Evolutionary conservation across 2,113 vertebrate species (phyloP).

Genomic region (Notothenia coriiceps): DNA sequence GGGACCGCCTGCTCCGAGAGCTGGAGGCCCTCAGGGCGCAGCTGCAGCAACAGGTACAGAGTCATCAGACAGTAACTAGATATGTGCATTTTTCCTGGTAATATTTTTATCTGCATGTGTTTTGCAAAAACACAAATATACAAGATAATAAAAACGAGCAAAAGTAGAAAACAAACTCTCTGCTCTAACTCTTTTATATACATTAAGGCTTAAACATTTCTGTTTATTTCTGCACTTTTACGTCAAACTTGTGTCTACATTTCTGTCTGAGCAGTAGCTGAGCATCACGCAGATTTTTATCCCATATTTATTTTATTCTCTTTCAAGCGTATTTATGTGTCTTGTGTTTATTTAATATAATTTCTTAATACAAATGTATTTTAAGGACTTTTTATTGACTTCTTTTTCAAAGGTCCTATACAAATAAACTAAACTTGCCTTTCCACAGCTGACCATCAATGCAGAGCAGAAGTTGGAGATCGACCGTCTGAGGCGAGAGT

Average conservation of each 20-base stretch:
- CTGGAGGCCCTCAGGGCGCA: slow-evolving; percentile 78
- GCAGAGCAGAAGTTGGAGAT: slow-evolving; percentile 81
- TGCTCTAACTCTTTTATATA: too few species aligned
- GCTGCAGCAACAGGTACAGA: slow-evolving; percentile 85
- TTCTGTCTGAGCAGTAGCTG: not conserved
- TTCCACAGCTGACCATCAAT: slow-evolving; percentile 69
- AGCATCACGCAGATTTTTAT: too few species aligned
- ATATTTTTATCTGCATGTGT: too few species aligned
- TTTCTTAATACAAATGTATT: not conserved
- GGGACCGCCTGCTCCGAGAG: slow-evolving; percentile 72
- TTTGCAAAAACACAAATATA: too few species aligned
- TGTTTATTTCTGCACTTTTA: not conserved
- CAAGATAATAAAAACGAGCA: too few species aligned
- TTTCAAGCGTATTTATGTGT: not conserved
- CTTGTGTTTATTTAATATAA: not conserved
- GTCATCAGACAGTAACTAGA: too few species aligned
- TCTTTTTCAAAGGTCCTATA: too few species aligned
- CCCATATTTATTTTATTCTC: too few species aligned
- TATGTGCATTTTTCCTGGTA: too few species aligned
- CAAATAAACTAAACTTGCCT: not conserved
- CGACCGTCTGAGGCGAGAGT: slow-evolving; percentile 76
- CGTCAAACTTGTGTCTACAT: not conserved
- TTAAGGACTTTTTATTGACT: too few species aligned
- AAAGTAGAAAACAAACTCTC: too few species aligned
- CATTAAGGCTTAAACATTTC: too few species aligned